These are phyloP conservation scores for Odontomachus brunneus DNA, from an alignment of 1,140 invertebrate species.

Conservation along the genomic window DNA sequence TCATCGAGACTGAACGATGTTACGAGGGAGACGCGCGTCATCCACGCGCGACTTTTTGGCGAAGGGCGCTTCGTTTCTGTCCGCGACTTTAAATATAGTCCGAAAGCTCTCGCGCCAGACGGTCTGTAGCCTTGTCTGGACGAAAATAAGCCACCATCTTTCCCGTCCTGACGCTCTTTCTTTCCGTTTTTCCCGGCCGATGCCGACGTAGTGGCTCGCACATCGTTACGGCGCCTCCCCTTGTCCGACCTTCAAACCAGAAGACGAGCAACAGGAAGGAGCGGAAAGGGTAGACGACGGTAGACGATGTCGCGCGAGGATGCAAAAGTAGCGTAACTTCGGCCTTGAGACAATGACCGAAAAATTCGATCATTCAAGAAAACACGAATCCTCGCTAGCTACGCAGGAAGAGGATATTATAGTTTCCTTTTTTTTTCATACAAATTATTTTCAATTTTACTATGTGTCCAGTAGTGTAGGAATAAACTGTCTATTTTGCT, in stretches of 20 bases:
- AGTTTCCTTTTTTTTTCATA: no score
- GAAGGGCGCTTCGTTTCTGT: slow-evolving; percentile 1
- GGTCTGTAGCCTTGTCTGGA: slow-evolving; percentile 72
- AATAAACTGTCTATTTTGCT: no score
- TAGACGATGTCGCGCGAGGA: slow-evolving; percentile 19
- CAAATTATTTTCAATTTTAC: no score
- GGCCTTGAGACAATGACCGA: slow-evolving; percentile 35
- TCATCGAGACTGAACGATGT: neutral
- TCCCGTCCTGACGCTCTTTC: slow-evolving; percentile 65
- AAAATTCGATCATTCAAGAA: slow-evolving; percentile 9
- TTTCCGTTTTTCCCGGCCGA: slow-evolving; percentile 59
- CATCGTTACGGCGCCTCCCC: slow-evolving; percentile 32
- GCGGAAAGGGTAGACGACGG: slow-evolving; percentile 10
- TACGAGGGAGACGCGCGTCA: slow-evolving; percentile 11
- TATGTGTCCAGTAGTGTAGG: no score
- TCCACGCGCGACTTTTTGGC: slow-evolving; percentile 27
- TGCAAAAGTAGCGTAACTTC: slow-evolving; percentile 35
- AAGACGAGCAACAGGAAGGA: slow-evolving; percentile 34
- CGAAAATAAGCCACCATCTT: slow-evolving; percentile 74
- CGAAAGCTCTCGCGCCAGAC: slow-evolving; percentile 63
- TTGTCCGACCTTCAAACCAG: slow-evolving; percentile 50
- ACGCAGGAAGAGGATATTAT: no score
- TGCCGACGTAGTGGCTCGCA: slow-evolving; percentile 24
- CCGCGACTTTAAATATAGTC: slow-evolving; percentile 57
- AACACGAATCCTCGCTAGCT: neutral